Evolutionary conservation across 2,113 vertebrate species (phyloP).

Genomic region (Platysteira castanea): DNA sequence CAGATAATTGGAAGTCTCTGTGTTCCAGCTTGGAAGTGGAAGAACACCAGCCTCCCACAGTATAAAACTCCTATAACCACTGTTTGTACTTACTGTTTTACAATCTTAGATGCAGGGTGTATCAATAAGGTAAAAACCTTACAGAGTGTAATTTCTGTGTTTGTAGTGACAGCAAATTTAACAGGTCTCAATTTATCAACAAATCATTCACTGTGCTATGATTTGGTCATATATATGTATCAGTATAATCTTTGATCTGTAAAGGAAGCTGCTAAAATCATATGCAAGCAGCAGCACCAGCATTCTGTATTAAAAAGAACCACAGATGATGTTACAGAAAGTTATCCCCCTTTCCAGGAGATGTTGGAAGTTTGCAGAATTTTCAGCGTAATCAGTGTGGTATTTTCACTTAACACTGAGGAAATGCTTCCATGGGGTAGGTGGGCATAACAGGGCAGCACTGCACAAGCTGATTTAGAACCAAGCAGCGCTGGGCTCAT

Average conservation of each 20-base stretch:
- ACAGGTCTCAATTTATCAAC: not conserved
- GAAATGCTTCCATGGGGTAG: rapidly evolving
- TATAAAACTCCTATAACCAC: not conserved
- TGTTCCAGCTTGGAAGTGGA: not conserved
- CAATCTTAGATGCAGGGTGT: not conserved
- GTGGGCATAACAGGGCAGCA: not conserved
- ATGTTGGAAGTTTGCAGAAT: not conserved
- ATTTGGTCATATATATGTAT: not conserved
- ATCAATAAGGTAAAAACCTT: not conserved
- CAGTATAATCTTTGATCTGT: not conserved
- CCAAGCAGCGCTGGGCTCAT: not conserved
- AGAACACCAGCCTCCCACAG: not conserved
- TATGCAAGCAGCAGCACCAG: not conserved
- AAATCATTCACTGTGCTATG: not conserved
- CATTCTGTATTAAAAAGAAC: not conserved
- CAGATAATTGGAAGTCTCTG: not conserved
- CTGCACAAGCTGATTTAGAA: not conserved
- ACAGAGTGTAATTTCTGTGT: not conserved
- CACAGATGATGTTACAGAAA: not conserved
- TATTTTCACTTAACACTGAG: not conserved
- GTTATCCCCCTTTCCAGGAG: not conserved
- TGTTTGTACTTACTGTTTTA: not conserved
- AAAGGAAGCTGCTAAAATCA: not conserved
- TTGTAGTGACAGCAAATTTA: not conserved
- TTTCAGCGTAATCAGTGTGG: not conserved